Evolutionary conservation across 37 sponge, comb jelly and placozoan species (phyloP).

Genomic region (Petrosia ficiformis): DNA sequence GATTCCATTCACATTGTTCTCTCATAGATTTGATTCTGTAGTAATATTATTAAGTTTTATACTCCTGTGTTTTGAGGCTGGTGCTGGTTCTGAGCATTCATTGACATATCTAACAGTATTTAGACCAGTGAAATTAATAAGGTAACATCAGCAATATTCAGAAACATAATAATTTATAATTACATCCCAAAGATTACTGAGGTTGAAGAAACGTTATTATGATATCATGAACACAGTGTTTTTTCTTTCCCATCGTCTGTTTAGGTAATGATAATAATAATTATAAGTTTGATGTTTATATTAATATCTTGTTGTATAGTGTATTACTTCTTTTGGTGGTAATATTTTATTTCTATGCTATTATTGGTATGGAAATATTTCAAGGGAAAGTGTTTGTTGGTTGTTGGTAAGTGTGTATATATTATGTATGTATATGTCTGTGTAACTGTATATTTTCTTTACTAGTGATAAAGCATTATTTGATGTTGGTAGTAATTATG

Average conservation of each 20-base stretch:
- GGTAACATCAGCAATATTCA: conserved; percentile 4
- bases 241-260: conserved; percentile 54
- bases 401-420: conserved; percentile 66
- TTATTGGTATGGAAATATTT: conserved; percentile 82
- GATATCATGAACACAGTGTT: conserved; percentile 71
- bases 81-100: not conserved
- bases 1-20: not conserved
- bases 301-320: conserved; percentile 3
- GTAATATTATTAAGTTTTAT: conserved; percentile 6
- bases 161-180: not conserved
- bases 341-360: conserved; percentile 79
- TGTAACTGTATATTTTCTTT: not conserved
- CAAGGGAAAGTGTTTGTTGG: conserved; percentile 17
- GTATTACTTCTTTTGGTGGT: conserved; percentile 51
- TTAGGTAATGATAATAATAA: conserved; percentile 17
- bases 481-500: not conserved
- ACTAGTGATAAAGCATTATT: conserved; percentile 2
- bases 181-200: conserved; percentile 39
- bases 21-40: conserved; percentile 18
- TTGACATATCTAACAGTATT: conserved; percentile 5
- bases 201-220: conserved; percentile 69
- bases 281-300: not conserved
- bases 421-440: too few species aligned
- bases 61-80: not conserved
- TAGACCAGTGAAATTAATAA: conserved; percentile 21